Evolutionary conservation across 2,113 vertebrate genomes (phyloP).

Genomic region (Ia io): DNA sequence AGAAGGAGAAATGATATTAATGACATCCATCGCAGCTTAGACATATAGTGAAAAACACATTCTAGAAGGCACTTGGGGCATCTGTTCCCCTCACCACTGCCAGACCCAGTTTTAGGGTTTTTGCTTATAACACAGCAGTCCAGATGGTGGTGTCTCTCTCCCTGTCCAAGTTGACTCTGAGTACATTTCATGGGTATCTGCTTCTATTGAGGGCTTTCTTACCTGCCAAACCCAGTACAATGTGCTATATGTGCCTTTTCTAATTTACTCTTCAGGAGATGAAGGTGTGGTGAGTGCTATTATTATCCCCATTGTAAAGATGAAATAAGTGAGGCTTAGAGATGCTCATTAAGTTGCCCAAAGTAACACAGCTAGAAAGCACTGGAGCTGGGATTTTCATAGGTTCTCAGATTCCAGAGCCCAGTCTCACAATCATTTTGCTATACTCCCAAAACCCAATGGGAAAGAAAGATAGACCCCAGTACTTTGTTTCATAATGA

Average conservation of each 20-base stretch:
- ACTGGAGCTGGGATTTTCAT: neutral
- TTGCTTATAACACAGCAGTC: constrained; percentile 42
- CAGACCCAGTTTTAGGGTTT: constrained; percentile 41
- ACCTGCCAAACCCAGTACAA: neutral
- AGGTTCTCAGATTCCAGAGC: neutral
- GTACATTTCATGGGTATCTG: neutral
- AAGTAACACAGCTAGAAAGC: neutral
- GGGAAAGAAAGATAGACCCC: neutral
- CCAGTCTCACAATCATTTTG: neutral
- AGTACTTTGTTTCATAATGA: neutral
- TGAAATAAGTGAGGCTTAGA: neutral
- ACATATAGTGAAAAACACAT: constrained; percentile 14
- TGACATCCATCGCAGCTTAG: constrained; percentile 43
- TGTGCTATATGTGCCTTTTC: neutral
- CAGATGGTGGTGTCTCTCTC: constrained; percentile 45
- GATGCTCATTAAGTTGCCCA: neutral
- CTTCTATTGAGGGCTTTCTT: neutral
- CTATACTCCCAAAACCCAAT: neutral
- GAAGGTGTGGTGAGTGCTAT: neutral
- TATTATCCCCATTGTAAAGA: neutral
- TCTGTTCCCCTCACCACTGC: constrained; percentile 14
- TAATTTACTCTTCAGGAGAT: neutral
- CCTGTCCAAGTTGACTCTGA: constrained; percentile 34
- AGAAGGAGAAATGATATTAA: constrained; percentile 68
- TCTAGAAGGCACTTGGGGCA: constrained; percentile 32